These are phyloP conservation scores for Zaprionus taronus DNA, from an alignment of 1,140 invertebrate genomes.

Conservation along the genomic window DNA sequence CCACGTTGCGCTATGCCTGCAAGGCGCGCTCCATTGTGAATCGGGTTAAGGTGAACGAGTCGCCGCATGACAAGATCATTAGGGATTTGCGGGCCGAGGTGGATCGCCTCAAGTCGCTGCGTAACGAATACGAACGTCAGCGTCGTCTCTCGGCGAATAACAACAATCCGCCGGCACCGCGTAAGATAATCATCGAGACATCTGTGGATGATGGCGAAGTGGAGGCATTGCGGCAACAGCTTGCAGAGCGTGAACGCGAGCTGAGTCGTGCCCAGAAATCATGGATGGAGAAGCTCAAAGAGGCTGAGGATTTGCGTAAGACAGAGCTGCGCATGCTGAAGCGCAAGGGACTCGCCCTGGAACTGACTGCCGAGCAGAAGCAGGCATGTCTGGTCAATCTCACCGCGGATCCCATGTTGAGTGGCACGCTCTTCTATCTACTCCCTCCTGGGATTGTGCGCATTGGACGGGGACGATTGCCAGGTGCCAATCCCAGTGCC, in stretches of 20 bases:
- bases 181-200: conserved; percentile 82
- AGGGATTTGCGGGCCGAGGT: conserved; percentile 93
- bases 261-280: conserved; percentile 86
- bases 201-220: conserved; percentile 84
- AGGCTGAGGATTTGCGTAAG: conserved; percentile 86
- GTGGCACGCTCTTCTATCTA: conserved; percentile 88
- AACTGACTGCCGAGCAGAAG: conserved; percentile 82
- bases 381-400: conserved; percentile 88
- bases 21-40: conserved; percentile 97
- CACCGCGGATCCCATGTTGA: conserved; percentile 89
- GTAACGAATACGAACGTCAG: conserved; percentile 86
- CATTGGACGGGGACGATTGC: conserved; percentile 83
- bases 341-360: conserved; percentile 86
- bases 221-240: conserved; percentile 85
- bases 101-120: conserved; percentile 86
- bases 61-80: conserved; percentile 93
- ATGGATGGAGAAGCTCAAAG: conserved; percentile 87
- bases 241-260: conserved; percentile 87
- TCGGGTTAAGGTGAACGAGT: conserved; percentile 96
- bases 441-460: conserved; percentile 85
- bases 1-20: conserved; percentile 94
- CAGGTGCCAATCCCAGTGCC: conserved; percentile 33
- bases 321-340: conserved; percentile 86
- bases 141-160: conserved; percentile 65
- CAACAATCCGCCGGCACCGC: conserved; percentile 69